A percentile compares a stretch with the other conserved stretches of the same genome.
These are phyloP conservation scores for Acyrthosiphon pisum DNA, from an alignment of 1,140 invertebrate species.

Conservation along the genomic window DNA sequence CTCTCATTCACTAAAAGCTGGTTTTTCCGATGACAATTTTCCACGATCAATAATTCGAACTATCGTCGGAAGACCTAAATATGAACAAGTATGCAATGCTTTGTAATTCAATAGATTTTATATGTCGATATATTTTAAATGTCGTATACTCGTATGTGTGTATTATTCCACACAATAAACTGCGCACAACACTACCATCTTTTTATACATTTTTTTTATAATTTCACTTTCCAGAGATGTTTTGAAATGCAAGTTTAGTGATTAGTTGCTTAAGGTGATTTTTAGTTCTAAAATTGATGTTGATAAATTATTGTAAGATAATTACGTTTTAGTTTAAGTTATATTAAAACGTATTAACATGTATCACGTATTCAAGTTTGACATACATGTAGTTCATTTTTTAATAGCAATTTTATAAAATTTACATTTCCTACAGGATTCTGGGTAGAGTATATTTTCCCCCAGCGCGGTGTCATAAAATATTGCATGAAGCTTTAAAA, in stretches of 20 bases:
- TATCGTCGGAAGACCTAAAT: background rate
- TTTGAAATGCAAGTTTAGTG: background rate
- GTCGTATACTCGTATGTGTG: no score
- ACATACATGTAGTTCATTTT: background rate
- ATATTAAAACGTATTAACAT: background rate
- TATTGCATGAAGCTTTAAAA: background rate
- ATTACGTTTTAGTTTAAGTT: background rate
- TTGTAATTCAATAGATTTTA: background rate
- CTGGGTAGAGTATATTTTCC: background rate
- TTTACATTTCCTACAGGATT: background rate
- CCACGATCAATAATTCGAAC: background rate
- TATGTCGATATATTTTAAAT: no score
- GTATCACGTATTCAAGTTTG: background rate
- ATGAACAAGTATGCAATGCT: background rate
- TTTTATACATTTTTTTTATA: background rate
- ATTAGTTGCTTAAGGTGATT: background rate
- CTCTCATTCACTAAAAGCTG: conserved; percentile 21
- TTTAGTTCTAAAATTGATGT: background rate
- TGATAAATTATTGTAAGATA: background rate
- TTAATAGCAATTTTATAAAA: background rate
- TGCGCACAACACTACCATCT: background rate
- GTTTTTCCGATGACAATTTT: background rate
- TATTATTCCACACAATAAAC: background rate
- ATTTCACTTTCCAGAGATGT: background rate
- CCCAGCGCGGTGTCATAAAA: background rate